Evolutionary conservation across 2,797 vertebrate species (phyloP).

Genomic region (Cynopterus sphinx): DNA sequence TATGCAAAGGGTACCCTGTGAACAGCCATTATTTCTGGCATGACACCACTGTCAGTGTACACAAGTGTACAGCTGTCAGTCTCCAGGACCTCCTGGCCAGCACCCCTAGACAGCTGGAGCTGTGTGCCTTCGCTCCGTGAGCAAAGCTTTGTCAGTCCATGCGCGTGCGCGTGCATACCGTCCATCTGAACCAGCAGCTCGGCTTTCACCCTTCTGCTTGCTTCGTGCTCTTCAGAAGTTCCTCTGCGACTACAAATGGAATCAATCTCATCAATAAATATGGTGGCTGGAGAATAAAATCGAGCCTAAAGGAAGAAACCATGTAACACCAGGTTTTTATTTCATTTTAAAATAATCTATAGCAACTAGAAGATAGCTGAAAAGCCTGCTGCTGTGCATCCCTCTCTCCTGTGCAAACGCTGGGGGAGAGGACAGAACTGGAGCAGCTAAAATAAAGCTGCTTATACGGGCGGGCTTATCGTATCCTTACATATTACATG

Average conservation of each 20-base stretch:
- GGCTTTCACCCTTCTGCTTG: conserved; percentile 96
- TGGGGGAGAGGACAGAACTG: neutral
- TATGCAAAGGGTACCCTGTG: neutral
- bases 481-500: neutral
- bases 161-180: conserved; percentile 84
- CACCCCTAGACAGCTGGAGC: neutral
- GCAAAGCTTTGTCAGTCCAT: neutral
- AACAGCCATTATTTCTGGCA: neutral
- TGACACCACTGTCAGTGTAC: neutral
- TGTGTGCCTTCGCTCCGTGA: neutral
- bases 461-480: neutral
- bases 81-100: neutral
- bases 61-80: rapidly evolving
- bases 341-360: neutral
- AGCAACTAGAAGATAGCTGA: neutral
- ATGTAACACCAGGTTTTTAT: neutral
- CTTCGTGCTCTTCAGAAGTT: conserved; percentile 98
- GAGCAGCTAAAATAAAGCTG: neutral
- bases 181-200: conserved; percentile 99
- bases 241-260: conserved; percentile 98
- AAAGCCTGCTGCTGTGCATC: neutral
- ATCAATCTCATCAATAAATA: conserved; percentile 99
- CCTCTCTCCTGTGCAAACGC: neutral
- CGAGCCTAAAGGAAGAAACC: conserved; percentile 89
- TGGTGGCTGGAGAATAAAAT: conserved; percentile 97